Evolutionary conservation across 2,888 invertebrate species (phyloP).

Genomic region (Zonitis immaculata): DNA sequence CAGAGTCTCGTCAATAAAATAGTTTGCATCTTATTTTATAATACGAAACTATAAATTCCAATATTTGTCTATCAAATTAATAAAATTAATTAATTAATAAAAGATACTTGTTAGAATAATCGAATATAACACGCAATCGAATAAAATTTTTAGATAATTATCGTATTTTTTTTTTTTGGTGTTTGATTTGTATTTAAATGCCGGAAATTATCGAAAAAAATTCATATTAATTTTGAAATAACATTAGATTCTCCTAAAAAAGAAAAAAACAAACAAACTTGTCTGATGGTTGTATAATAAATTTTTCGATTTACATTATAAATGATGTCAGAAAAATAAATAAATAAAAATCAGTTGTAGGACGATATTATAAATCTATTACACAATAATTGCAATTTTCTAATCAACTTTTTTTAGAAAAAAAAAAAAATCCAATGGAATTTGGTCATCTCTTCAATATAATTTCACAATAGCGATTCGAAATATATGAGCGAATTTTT

Average conservation of each 20-base stretch:
- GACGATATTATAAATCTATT: constrained; percentile 6
- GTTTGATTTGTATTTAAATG: too few species aligned
- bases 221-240: not conserved
- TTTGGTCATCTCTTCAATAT: constrained; percentile 8
- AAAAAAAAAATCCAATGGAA: constrained; percentile 5
- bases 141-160: not conserved
- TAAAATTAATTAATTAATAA: not conserved
- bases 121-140: not conserved
- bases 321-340: constrained; percentile 4
- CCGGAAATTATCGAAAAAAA: not conserved
- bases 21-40: constrained; percentile 10
- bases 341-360: too few species aligned
- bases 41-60: constrained; percentile 1
- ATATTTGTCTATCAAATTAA: not conserved
- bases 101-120: not conserved
- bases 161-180: not conserved
- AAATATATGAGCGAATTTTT: too few species aligned
- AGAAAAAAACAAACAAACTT: constrained; percentile 14
- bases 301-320: constrained; percentile 15
- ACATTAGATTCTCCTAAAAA: not conserved
- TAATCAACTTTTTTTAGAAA: constrained; percentile 10
- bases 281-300: constrained; percentile 16
- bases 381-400: constrained; percentile 16
- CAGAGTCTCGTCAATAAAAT: constrained; percentile 4
- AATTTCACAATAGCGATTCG: not conserved